Percentiles rank a stretch among this genome's conserved stretches.
Conservation (phyloP, 1,140 invertebrate species). For the Caenorhabditis brenneri region DNA sequence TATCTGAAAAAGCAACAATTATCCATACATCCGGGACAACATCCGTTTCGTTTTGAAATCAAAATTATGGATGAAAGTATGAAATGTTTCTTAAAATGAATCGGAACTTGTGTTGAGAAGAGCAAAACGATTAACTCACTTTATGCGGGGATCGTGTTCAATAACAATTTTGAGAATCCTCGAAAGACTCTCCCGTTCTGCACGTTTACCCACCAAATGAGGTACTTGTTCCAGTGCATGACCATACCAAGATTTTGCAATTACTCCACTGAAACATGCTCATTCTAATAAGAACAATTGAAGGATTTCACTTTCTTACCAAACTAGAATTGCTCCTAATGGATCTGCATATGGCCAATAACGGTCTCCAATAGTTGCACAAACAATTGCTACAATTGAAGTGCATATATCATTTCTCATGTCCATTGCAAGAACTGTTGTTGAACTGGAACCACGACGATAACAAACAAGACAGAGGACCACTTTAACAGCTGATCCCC, state of each 20-base stretch:
- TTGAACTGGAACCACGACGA: constrained; percentile 46
- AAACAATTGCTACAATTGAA: constrained; percentile 53
- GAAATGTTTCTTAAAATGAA: background rate
- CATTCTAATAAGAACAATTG: background rate
- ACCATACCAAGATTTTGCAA: constrained; percentile 52
- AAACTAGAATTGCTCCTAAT: constrained; percentile 57
- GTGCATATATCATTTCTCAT: constrained; percentile 65
- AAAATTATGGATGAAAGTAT: background rate
- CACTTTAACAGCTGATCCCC: constrained; percentile 43
- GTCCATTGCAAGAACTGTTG: constrained; percentile 58
- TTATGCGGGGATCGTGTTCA: constrained; percentile 70
- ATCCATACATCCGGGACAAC: background rate
- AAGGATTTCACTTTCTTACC: background rate
- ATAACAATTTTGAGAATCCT: constrained; percentile 57
- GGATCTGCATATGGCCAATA: constrained; percentile 59
- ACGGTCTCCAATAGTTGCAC: constrained; percentile 53
- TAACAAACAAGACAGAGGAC: constrained; percentile 53
- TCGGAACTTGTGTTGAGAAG: background rate
- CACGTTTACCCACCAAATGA: constrained; percentile 37
- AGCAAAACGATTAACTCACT: constrained; percentile 46
- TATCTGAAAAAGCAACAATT: background rate
- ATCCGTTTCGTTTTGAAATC: background rate
- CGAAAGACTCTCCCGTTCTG: constrained; percentile 49
- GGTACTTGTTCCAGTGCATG: constrained; percentile 54
- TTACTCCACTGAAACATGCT: constrained; percentile 49